Evolutionary conservation across 2,797 vertebrate genomes (phyloP), one percentile per base, ranked within the genome.

Genomic region (Hoplostethus atlanticus): DNA sequence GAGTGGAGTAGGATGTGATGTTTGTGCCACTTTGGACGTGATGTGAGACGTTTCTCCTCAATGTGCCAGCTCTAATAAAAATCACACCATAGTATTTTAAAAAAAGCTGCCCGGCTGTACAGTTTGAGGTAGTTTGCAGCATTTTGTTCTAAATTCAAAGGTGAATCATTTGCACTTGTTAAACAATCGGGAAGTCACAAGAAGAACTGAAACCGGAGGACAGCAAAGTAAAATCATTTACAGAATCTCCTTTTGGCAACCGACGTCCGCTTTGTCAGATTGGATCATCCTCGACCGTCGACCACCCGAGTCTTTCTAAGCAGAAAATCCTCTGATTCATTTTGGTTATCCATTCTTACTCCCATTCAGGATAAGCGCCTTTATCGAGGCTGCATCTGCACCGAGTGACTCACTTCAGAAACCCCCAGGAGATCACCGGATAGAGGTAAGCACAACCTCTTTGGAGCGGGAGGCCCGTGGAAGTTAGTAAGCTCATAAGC

Each of bases 1-100:
- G 31, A 70, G 63, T 38, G 64, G 34, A 57, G 28, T 61, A 68
- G 13, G 79, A 81, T 72, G 36, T 68, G 56, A 71, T 73, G 63
- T 54, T 55, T 25, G 46, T 16, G 16, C 53, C 64, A 48, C 17
- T 61, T 50, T 8, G 58, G 11, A 38, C 36, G 30, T 66, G 9
- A 30, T 28, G 21, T 34, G 57, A 48, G 25, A 31, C 15, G 30
- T 12, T 15, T 47, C 52, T 21, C 0, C n/a, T 15, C 51, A 31
- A 69, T 55, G 38, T 12, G 13, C 6, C 21, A 62, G 44, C 44
- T 68, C 60, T 77, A 68, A 70, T 9, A 69, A 81, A 59, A 48
- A 67, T 70, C 54, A 66, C 36, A 61, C 48, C 57, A 40, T 2
- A 17, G 13, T 21, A 70, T 1, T 1, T 46, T 8, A 4, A 34